A percentile compares a stretch with the other conserved stretches of the same genome.
phyloP scores from a whole-genome alignment of 2,797 vertebrate genomes.

The Etheostoma perlongum region DNA sequence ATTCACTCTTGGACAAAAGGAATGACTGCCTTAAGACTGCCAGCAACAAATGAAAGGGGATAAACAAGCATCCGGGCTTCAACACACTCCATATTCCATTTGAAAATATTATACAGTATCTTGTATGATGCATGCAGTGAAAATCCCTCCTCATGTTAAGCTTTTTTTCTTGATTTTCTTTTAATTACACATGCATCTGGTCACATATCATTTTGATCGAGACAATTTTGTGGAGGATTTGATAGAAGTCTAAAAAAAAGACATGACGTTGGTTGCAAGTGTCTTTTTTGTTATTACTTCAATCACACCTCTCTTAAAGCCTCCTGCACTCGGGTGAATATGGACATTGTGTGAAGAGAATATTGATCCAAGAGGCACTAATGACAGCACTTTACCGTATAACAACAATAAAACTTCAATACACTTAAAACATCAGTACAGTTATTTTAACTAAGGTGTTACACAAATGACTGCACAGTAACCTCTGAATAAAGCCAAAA shows the following conservation, averaged over 20 bases:
- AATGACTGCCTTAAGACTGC: constrained; percentile 73
- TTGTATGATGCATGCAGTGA: constrained; percentile 19
- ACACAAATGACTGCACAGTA: constrained; percentile 51
- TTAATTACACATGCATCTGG: constrained; percentile 38
- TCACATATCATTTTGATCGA: constrained; percentile 23
- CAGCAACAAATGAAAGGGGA: constrained; percentile 70
- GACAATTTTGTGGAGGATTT: constrained; percentile 37
- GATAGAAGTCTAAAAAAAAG: constrained; percentile 38
- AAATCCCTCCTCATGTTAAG: constrained; percentile 3
- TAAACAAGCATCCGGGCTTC: constrained; percentile 57
- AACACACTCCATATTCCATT: constrained; percentile 31
- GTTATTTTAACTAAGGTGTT: constrained; percentile 48
- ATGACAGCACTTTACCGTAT: constrained; percentile 66
- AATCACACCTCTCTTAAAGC: constrained; percentile 49
- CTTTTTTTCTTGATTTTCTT: constrained; percentile 12
- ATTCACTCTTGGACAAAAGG: constrained; percentile 76
- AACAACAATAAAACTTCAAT: constrained; percentile 68
- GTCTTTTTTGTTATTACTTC: constrained; percentile 52
- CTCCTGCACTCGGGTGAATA: constrained; percentile 65
- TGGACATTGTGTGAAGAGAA: constrained; percentile 70
- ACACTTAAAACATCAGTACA: constrained; percentile 21
- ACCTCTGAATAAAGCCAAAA: constrained; percentile 54
- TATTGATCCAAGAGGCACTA: constrained; percentile 74
- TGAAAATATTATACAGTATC: constrained; percentile 42
- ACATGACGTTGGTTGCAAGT: constrained; percentile 29